Evolutionary conservation across 2,113 vertebrate genomes (phyloP).

Genomic region (Ranitomeya imitator): DNA sequence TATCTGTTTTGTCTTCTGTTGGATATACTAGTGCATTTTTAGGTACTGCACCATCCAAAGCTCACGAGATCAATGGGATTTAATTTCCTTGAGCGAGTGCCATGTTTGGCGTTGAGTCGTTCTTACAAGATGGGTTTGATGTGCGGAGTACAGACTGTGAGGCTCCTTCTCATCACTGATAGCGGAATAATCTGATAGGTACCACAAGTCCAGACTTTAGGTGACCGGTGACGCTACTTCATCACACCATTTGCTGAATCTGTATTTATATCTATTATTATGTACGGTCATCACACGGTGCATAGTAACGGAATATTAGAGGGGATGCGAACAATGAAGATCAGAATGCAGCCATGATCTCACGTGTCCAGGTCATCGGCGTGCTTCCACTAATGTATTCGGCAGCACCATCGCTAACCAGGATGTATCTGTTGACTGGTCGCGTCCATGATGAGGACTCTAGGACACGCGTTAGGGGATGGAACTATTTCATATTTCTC

Average conservation of each 20-base stretch:
- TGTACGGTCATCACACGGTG: too few species aligned
- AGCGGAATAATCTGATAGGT: slow-evolving; percentile 6
- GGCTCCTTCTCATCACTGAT: slow-evolving; percentile 27
- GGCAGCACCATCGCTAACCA: too few species aligned
- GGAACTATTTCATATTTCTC: too few species aligned
- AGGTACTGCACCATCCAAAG: neutral
- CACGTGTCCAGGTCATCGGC: too few species aligned
- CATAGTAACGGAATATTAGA: too few species aligned
- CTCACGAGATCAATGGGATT: slow-evolving; percentile 17
- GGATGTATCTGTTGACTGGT: too few species aligned
- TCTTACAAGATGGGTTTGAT: slow-evolving; percentile 3
- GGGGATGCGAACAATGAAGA: too few species aligned
- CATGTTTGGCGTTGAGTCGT: neutral
- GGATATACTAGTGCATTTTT: neutral
- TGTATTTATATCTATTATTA: neutral
- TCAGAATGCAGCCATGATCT: too few species aligned
- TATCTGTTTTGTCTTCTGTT: neutral
- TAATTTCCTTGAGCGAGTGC: slow-evolving; percentile 1
- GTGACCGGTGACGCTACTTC: neutral
- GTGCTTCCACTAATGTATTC: too few species aligned
- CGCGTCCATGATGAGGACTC: too few species aligned
- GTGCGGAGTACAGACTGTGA: neutral
- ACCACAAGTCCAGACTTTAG: neutral
- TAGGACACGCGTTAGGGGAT: too few species aligned
- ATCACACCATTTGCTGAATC: neutral